phyloP scores from a whole-genome alignment of 2,797 vertebrate species.

The Sebastes baramenuke region DNA sequence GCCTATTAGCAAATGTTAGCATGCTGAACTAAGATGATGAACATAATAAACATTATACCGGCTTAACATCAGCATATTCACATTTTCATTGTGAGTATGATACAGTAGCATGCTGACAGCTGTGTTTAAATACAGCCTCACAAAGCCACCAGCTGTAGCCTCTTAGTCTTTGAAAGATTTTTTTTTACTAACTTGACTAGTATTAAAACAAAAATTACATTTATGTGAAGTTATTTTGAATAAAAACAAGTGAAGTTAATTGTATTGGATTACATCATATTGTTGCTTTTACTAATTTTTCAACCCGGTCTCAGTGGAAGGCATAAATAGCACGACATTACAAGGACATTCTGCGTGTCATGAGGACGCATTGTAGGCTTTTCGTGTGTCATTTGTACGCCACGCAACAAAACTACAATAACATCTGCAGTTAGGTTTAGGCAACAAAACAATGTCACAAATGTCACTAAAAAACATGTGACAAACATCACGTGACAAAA shows the following conservation, averaged over 20 bases:
- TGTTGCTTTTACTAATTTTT: no score
- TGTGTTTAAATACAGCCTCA: no score
- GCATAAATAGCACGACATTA: no score
- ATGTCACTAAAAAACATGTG: no score
- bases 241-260: not conserved
- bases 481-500: accelerated
- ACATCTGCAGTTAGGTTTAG: accelerated
- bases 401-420: no score
- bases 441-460: no score
- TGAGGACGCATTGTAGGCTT: no score
- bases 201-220: not conserved
- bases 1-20: not conserved
- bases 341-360: no score
- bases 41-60: not conserved
- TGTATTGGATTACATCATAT: not conserved
- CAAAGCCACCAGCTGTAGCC: no score
- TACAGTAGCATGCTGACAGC: not conserved
- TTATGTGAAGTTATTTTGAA: not conserved
- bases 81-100: not conserved
- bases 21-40: not conserved
- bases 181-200: not conserved
- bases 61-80: not conserved
- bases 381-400: no score
- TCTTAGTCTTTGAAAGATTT: no score
- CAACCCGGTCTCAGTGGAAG: no score